Percentiles rank a stretch among this genome's conserved stretches.
phyloP scores from a whole-genome alignment of 1,140 invertebrate species.

The Thrips palmi region DNA sequence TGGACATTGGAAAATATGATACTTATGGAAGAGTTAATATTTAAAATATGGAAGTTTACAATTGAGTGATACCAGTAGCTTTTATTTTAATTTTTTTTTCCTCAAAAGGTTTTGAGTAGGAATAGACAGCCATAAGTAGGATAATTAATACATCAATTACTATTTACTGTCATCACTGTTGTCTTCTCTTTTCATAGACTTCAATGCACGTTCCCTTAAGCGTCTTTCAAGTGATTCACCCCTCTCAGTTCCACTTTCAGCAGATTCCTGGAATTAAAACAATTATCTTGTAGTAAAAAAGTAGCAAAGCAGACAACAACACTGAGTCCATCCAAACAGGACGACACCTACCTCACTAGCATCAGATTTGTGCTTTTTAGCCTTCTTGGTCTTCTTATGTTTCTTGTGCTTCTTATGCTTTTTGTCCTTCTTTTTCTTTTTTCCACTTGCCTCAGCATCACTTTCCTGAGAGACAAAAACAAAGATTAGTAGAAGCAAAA shows the following conservation, averaged over 20 bases:
- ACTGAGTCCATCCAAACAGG: conserved; percentile 1
- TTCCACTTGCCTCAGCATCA: conserved; percentile 46
- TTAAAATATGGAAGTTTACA: no score
- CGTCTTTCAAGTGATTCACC: conserved; percentile 76
- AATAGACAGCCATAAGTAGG: no score
- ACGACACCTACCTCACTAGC: conserved; percentile 27
- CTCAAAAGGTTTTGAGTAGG: no score
- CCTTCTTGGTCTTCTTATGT: conserved; percentile 46
- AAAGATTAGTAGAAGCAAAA: conserved; percentile 5
- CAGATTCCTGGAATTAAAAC: conserved; percentile 19
- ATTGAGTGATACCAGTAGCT: no score
- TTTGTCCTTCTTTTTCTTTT: conserved; percentile 47
- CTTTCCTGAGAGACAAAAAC: conserved; percentile 19
- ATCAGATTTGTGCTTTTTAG: conserved; percentile 40
- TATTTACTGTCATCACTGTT: conserved; percentile 15
- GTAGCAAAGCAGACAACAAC: background rate
- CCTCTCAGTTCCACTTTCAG: conserved; percentile 37
- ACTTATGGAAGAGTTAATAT: no score
- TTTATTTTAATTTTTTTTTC: no score
- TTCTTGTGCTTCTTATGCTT: conserved; percentile 53
- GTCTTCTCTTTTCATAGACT: conserved; percentile 38
- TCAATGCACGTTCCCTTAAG: conserved; percentile 66
- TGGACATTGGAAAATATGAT: no score
- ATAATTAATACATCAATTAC: no score
- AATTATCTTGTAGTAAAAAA: background rate